Base-by-base conservation (phyloP, 2,797 vertebrate genomes). In the Labroides dimidiatus region DNA sequence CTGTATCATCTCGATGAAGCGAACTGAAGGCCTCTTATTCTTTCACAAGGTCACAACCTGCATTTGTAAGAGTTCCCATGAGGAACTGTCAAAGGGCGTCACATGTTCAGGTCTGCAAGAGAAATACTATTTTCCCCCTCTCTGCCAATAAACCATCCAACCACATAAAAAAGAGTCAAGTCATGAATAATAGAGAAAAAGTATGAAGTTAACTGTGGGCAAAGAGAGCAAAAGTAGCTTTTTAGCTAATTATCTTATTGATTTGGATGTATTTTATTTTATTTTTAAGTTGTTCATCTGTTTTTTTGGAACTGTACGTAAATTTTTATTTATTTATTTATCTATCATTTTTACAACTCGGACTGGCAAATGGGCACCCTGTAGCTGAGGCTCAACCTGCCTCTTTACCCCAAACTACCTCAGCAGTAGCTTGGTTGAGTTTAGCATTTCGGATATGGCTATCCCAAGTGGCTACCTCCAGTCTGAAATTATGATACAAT, bases 1-100 rank as follows among this genome's bases (percentile, higher is more conserved):
- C 42, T 10, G 33, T 2, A 7, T 14, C 30, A 16, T 39, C 41
- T 57, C 54, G 7, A 16, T 21, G 24, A 23, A 47, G 37, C 49
- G 52, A 1, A 55, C 20, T 55, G 20, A 45, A 41, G 51, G 16
- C 36, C 20, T 43, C 7, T 19, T 51, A 4, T 71, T 33, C 67
- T 73, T 59, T 63, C 51, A 61, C 1, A 1, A 50, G 10, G 64
- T 74, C 49, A 36, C 30, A 30, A 53, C 45, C 39, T 47, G 17
- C 27, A 20, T 30, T 64, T 51, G 51, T 9, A 58, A 49, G 23
- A 36, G 52, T 57, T 47, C 47, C 33, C 2, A 58, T 21, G 66
- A 64, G 64, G 50, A 64, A 72, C 69, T 9, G 53, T 50, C 41
- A 45, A 33, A 52, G 30, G 20, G 19, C 15, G 19, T 61, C 56